Evolutionary conservation across 2,888 invertebrate genomes (phyloP).

Genomic region (Epistrophe grossulariae): DNA sequence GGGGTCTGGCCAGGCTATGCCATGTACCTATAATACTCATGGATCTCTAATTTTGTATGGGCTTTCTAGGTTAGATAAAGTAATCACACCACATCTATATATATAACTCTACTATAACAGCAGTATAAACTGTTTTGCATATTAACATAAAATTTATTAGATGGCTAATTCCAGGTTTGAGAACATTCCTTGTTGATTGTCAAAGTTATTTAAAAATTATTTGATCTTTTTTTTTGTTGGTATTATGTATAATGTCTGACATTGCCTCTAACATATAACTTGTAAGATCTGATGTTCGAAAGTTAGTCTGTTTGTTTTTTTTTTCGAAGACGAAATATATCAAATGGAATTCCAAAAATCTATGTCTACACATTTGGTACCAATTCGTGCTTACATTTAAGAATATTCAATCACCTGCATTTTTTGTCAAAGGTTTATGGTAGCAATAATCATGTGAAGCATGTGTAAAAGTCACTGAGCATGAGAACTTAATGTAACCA

Average conservation of each 20-base stretch:
- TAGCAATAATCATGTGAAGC: conserved; percentile 25
- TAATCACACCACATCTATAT: conserved; percentile 9
- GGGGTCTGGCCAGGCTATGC: neutral
- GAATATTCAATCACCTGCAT: conserved; percentile 44
- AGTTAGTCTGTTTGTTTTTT: no score
- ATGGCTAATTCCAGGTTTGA: conserved; percentile 57
- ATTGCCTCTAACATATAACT: neutral
- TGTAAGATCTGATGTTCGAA: conserved; percentile 8
- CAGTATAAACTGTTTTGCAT: conserved; percentile 62
- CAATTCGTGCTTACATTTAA: neutral
- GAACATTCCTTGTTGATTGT: conserved; percentile 62
- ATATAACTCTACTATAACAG: conserved; percentile 24
- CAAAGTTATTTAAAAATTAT: conserved; percentile 56
- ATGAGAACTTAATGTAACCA: conserved; percentile 19
- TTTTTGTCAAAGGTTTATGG: conserved; percentile 5
- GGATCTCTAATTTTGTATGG: conserved; percentile 14
- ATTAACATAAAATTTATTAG: conserved; percentile 63
- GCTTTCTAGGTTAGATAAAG: conserved; percentile 24
- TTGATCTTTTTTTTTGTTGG: conserved; percentile 32
- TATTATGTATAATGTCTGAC: neutral
- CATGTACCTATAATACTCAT: conserved; percentile 19
- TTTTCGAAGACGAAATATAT: neutral
- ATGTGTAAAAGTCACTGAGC: conserved; percentile 17
- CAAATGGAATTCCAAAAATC: conserved; percentile 18
- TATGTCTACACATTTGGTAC: neutral